phyloP scores from a whole-genome alignment of 2,888 invertebrate species.

The Chalcosyrphus nemorum region DNA sequence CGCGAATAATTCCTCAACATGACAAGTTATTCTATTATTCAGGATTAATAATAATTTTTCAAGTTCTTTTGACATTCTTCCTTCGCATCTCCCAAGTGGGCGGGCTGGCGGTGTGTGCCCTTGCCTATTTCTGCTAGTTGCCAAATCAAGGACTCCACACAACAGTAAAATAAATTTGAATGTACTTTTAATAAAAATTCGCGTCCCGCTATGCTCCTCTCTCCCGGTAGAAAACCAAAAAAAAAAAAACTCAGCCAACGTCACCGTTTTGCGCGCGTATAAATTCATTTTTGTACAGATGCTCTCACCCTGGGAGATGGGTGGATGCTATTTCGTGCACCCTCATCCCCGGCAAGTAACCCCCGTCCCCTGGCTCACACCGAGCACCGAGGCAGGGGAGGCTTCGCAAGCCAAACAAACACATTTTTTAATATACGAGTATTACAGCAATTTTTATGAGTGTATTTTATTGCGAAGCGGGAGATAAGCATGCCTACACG shows the following conservation, averaged over 20 bases:
- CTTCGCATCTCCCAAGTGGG: not conserved
- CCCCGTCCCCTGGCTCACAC: not conserved
- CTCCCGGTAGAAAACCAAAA: too few species aligned
- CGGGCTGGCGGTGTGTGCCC: not conserved
- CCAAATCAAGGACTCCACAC: slow-evolving; percentile 61
- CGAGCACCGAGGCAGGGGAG: slow-evolving; percentile 7
- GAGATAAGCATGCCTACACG: slow-evolving; percentile 73
- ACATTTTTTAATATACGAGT: slow-evolving; percentile 82
- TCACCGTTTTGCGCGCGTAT: slow-evolving; percentile 35
- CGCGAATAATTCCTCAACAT: slow-evolving; percentile 42
- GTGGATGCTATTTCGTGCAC: slow-evolving; percentile 45
- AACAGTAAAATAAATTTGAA: slow-evolving; percentile 69
- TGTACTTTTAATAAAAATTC: slow-evolving; percentile 70
- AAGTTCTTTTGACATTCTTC: slow-evolving; percentile 53
- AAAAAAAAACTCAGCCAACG: too few species aligned
- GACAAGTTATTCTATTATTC: slow-evolving; percentile 63
- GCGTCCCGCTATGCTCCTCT: not conserved
- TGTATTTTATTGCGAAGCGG: slow-evolving; percentile 81
- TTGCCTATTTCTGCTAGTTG: slow-evolving; percentile 55
- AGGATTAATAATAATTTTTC: slow-evolving; percentile 69
- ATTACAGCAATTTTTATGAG: slow-evolving; percentile 80
- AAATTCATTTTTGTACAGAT: slow-evolving; percentile 65
- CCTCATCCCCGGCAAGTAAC: slow-evolving; percentile 44
- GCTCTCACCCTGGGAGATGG: slow-evolving; percentile 42
- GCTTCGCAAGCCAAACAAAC: slow-evolving; percentile 77